Base-by-base conservation (phyloP, 2,113 vertebrate species). In the Hirundichthys speculiger region DNA sequence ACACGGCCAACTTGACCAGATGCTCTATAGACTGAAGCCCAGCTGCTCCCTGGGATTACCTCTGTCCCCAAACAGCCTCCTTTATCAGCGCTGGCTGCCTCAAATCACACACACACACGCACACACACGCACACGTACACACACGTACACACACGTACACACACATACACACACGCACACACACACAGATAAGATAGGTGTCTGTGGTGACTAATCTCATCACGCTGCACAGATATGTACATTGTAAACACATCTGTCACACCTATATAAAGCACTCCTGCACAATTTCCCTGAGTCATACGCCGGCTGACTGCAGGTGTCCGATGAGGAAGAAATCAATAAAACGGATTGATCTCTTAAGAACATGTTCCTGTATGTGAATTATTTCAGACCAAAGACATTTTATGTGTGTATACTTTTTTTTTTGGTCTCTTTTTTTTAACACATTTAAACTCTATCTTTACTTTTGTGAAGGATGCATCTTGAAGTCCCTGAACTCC, bases 31-130 rank as follows among this genome's bases (percentile, higher is more conserved):
- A 74, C 78, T 72, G 57, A 74, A 63, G 43, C 69, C 67, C 86
- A 87, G 87, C 86, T 88, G 89, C 79, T 77, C 16, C 1, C 16
- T 3, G 64, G 79, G 83, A 89, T 90, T 89, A 90, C 80, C 67
- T 75, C 50, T 56, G 47, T 11, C 24, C 25, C 9, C 57, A 62
- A 57, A 65, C 39, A 63, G 74, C 67, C 63, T 21, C 56, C 64
- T 64, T 75, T 41, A 77, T 68, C 13, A 34, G 49, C 80, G 57
- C 52, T 59, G 15, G 55, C 61, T 58, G 21, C 54, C 50, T 69
- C 64, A 77, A 73, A 77, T 74, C 73, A 56, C 54, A 69, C 21
- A 72, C 78, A 63, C 42, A 20, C 61, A 67, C n/a, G n/a, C n/a
- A n/a, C n/a, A n/a, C n/a, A n/a, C n/a, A n/a, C n/a, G n/a, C n/a